Conservation (phyloP, 2,113 vertebrate species). For the Microcebus tavaratra region DNA sequence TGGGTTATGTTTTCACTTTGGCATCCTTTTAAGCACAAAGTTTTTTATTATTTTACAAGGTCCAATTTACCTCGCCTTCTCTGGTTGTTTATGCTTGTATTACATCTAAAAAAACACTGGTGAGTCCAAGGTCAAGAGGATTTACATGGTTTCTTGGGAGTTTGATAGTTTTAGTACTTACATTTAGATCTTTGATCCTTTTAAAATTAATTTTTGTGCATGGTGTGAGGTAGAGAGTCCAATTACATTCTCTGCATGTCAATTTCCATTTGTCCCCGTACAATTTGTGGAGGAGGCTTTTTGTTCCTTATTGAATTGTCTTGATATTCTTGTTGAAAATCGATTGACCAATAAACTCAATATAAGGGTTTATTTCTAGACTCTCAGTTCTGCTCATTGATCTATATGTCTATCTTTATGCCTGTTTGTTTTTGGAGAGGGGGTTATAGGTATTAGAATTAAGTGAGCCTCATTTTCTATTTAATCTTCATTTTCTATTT, state of each 20-base stretch:
- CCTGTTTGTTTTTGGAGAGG: neutral
- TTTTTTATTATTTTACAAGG: neutral
- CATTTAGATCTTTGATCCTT: neutral
- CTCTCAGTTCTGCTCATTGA: neutral
- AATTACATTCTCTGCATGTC: neutral
- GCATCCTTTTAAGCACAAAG: neutral
- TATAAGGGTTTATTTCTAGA: neutral
- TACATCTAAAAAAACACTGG: neutral
- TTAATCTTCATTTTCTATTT: neutral
- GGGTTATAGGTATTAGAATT: neutral
- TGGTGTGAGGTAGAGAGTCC: neutral
- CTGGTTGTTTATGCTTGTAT: neutral
- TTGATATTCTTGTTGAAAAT: conserved; percentile 21
- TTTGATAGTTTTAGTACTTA: neutral
- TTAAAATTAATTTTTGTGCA: neutral
- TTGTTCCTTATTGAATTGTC: neutral
- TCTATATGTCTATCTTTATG: neutral
- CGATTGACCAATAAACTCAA: neutral
- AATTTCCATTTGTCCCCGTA: neutral
- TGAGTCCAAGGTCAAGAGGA: neutral
- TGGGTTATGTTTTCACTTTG: neutral
- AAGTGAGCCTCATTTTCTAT: neutral
- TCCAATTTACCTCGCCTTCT: neutral
- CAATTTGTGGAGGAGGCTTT: neutral
- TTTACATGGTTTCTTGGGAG: neutral